These are phyloP conservation scores for Blastobasis lacticolella DNA, from an alignment of 2,888 invertebrate genomes.

Conservation along the genomic window DNA sequence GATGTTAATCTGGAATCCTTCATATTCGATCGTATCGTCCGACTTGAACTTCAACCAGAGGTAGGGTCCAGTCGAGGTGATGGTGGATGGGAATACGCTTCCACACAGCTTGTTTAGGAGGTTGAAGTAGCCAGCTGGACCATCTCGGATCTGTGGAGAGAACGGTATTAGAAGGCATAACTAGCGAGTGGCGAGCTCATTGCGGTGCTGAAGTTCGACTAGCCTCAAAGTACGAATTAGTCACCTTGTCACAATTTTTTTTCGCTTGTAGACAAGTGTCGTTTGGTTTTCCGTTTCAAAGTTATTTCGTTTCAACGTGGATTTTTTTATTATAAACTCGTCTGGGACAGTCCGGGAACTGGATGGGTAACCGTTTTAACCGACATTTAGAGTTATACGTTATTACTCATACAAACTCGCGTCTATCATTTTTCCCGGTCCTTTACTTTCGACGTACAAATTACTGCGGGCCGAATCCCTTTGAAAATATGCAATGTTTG, in stretches of 20 bases:
- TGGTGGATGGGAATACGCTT: conserved; percentile 43
- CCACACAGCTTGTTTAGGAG: conserved; percentile 48
- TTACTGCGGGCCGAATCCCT: no score
- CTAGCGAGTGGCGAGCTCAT: no score
- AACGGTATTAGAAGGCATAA: no score
- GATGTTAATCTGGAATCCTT: conserved; percentile 54
- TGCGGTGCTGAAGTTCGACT: no score
- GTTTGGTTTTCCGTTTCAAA: neutral
- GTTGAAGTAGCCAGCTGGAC: conserved; percentile 44
- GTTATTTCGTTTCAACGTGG: neutral
- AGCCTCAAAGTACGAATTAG: neutral
- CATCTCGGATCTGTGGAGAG: conserved; percentile 51
- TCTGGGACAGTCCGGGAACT: neutral
- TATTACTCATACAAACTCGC: no score
- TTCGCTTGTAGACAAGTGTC: neutral
- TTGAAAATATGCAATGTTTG: no score
- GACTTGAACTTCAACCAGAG: conserved; percentile 52
- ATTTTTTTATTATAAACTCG: neutral
- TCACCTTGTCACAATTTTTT: neutral
- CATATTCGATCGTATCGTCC: conserved; percentile 61
- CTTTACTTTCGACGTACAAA: no score
- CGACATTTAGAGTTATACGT: no score
- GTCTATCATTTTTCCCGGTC: no score
- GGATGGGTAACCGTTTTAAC: no score
- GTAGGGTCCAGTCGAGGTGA: conserved; percentile 48